phyloP scores from a whole-genome alignment of 2,888 invertebrate genomes.

The Eudemis profundana region DNA sequence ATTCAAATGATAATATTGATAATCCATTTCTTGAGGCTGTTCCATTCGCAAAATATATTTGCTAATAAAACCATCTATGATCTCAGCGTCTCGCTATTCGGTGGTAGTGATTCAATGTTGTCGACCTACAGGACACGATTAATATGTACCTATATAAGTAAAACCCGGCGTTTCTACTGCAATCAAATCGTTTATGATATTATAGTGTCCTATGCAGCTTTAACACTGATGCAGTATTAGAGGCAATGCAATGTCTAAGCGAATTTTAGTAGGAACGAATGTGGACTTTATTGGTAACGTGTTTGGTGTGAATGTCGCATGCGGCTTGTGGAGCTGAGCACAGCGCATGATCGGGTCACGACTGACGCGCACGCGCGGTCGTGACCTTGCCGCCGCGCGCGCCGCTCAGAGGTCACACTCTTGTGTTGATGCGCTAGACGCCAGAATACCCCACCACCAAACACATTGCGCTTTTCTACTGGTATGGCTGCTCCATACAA shows the following conservation, averaged over 20 bases:
- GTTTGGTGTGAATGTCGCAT: constrained; percentile 67
- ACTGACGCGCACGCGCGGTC: constrained; percentile 83
- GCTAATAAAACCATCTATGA: constrained; percentile 67
- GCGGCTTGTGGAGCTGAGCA: constrained; percentile 58
- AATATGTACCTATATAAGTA: constrained; percentile 47
- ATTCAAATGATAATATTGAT: constrained; percentile 30
- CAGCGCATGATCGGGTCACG: constrained; percentile 83
- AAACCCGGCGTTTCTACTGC: constrained; percentile 32
- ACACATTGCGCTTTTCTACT: constrained; percentile 11
- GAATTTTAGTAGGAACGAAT: constrained; percentile 59
- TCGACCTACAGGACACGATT: constrained; percentile 51
- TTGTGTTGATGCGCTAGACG: constrained; percentile 77
- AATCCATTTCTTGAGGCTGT: constrained; percentile 18
- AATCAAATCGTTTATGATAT: constrained; percentile 62
- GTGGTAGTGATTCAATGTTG: constrained; percentile 54
- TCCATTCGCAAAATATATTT: constrained; percentile 48
- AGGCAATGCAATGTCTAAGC: constrained; percentile 66
- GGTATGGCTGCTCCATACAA: background rate
- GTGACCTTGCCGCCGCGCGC: constrained; percentile 82
- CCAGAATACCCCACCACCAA: constrained; percentile 60
- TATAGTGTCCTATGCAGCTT: constrained; percentile 47
- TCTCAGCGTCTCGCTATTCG: constrained; percentile 71
- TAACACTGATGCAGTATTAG: constrained; percentile 61
- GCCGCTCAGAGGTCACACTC: constrained; percentile 80
- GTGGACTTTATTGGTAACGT: constrained; percentile 71